Base-by-base conservation (phyloP, 23 tunicate species). In the Diplosoma virens region DNA sequence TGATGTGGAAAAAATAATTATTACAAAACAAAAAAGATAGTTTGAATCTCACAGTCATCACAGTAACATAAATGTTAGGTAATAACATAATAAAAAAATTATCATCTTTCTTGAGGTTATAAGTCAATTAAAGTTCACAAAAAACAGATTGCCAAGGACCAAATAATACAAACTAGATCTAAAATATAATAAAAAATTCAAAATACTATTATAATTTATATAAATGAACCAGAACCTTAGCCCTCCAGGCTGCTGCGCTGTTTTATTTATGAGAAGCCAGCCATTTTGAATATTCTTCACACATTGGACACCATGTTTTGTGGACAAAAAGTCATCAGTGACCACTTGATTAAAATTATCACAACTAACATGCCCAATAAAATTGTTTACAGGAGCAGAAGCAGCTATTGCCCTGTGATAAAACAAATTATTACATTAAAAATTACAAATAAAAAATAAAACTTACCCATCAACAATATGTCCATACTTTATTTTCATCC, bases 361-460 rank as follows among this genome's bases (percentile, higher is more conserved):
- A 67, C 97, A 91, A 32, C 56, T 59, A 32, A 73, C 68, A 5
- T 30, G 66, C 1, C 77, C 85, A 24, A 80, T 75, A 80, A 85
- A 80, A 54, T 84, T 84, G 0, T 72, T 71, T 3, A 91, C 83
- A 29, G 97, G 97, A 18, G 96, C 96, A 9, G 96, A 89, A 2
- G 89, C 78, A 32, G 96, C 96, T 23, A 89, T 73, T 33, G 89
- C 84, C 30, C 88, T 83, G 70, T 32, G 3, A 50, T n/a, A n/a
- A n/a, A n/a, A n/a, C n/a, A 79, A 29, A 3, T 9, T 9, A 31
- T 24, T 25, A 71, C 25, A 16, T 24, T 14, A 41, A 53, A 71
- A 30, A 67, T 27, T 23, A 16, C 27, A 67, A 25, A 18, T 6
- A 21, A 58, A 22, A 18, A 41, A 41, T 14, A 41, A 9, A 41